Evolutionary conservation across 2,797 vertebrate species (phyloP), one percentile per base, ranked within the genome.

Genomic region (Pterois miles): DNA sequence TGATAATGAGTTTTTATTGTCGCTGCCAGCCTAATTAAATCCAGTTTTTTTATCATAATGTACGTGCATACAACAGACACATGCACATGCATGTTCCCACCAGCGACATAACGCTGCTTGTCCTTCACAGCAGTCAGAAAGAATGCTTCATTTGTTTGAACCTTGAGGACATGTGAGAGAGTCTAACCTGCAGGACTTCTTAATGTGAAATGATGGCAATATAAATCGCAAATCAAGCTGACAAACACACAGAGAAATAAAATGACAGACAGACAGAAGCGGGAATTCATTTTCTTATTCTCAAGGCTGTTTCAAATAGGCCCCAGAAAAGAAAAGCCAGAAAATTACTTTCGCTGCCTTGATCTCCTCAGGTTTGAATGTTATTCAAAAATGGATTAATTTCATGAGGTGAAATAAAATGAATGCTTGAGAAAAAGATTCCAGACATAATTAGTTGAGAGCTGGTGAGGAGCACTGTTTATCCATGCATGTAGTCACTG

Each of bases 261-360:
- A 64, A 48, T 40, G 9, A 66, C 6, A 52, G 13, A 31, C 2
- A 31, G 10, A 25, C 2, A 56, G 40, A 46, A 76, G 9, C 16
- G 27, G 34, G 16, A 56, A 69, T 65, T 64, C 0, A 57, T 71
- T 52, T 52, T 67, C 40, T 65, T 43, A 36, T 34, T 76, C 22
- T 80, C 33, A 58, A 81, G 74, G 83, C 59, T 52, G 31, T 56
- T 70, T 84, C 31, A 68, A 64, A 67, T 9, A 40, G n/a, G 69
- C 18, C 25, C 11, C 33, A 9, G 23, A 20, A 65, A 8, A 29
- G 2, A 62, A 34, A 76, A 65, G 1, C 66, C 10, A 3, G 23
- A 50, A 46, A 50, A 80, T 57, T 18, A 56, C 22, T 64, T 59
- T 22, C 7, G 34, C 16, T 40, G 57, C 59, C 20, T 54, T n/a